Evolutionary conservation across 2,888 invertebrate genomes (phyloP), one percentile per base, ranked within the genome.

Genomic region (Ochlodes sylvanus): DNA sequence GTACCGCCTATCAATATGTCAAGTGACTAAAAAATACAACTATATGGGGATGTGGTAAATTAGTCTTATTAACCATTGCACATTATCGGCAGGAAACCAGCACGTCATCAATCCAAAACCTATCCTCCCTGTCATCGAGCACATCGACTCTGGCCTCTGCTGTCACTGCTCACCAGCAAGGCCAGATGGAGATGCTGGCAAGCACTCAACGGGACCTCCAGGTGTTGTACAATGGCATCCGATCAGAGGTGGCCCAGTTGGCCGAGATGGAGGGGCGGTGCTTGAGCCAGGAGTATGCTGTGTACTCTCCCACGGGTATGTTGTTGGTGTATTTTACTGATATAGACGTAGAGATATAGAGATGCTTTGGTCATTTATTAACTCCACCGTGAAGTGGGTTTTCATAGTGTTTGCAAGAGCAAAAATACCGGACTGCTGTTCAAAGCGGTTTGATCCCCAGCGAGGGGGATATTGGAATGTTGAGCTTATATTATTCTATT

Each of bases 271-370:
- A 92, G 74, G 76, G 63, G 0, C 75, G 75, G 7, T 89, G 83
- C 63, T 77, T 93, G 1, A 75, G 65, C 3, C 75, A 85, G 1
- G 85, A 92, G 62, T 93, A 89, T 34, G 84, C 76, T 50, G 72
- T 86, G 0, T 94, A 94, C 57, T 80, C 83, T 3, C 92, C 93
- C 1, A 86, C 87, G 12, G 93, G 93, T 93, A 82, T 72, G 21
- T 2, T 17, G 14, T 57, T 38, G 12, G 0, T 38, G 1, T 12
- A 3, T 38, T 38, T 38, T 38, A 32, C 6, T 3, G 32, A 32
- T 7, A 32, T 5, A 32, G 27, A 27, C 27, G 27, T 27, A 2
- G 27, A 2, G 27, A 27, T 27, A 27, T 27, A 27, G 27, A 27
- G 27, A 27, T 27, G 27, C 5, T 27, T 27, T 27, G 27, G 27